Base-by-base conservation (phyloP, 2,888 invertebrate species). In the Sarcophaga variegata region DNA sequence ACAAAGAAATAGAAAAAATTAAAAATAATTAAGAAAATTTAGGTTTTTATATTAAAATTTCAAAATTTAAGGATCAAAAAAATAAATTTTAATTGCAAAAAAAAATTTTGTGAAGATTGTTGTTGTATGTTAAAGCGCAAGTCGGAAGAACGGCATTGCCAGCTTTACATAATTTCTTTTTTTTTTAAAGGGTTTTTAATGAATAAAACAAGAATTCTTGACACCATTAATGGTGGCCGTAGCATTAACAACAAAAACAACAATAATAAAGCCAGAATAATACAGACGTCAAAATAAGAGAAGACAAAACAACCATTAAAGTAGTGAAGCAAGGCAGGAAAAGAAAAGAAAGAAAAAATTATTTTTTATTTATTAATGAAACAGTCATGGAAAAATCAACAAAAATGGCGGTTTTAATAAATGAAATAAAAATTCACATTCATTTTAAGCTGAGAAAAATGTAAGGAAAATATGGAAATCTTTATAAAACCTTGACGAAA, bases 401-500 rank as follows among this genome's bases (percentile, higher is more conserved):
- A 54, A 54, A 54, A 54, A 54, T 54, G 54, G 12, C 17, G 17
- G 12, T 54, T 54, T 54, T 17, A 54, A 14, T 12, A 12, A 14
- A 17, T 0, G 17, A 54, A 54, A 54, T 54, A 54, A 54, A 4
- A 54, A 54, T 54, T 54, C 5, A 3, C 54, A 12, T 17, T 20
- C 20, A 20, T 54, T 12, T 14, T 14, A 54, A 14, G 5, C 54
- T 14, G 12, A 5, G 17, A 54, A 54, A 14, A 12, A 54, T 14
- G 54, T 17, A 87, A 70, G 78, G 60, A 84, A 70, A 75, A 12
- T 62, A 70, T 76, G 37, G 76, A 76, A 72, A 79, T 76, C 47
- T 79, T 71, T 54, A 14, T 62, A 81, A 79, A 87, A 85, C 85
- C 87, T 85, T 87, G 85, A 87, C 81, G 81, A 87, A 87, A 87